Evolutionary conservation across 2,888 invertebrate species (phyloP).

Genomic region (Tinea trinotella): DNA sequence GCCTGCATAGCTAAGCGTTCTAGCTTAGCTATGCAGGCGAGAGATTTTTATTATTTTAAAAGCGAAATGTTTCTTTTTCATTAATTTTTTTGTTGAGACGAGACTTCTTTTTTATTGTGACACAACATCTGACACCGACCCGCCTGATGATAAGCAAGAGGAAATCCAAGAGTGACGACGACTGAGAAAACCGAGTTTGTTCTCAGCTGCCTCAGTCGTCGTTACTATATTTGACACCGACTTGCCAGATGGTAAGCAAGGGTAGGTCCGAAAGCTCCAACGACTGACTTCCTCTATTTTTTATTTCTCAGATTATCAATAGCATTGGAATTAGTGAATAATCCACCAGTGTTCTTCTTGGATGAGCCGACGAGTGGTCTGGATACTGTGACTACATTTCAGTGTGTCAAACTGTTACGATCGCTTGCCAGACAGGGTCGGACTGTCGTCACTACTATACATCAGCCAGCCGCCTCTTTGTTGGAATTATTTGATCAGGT

Average conservation of each 20-base stretch:
- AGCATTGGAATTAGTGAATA: conserved; percentile 86
- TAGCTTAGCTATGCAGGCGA: too few relatives aligned
- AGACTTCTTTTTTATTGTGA: too few relatives aligned
- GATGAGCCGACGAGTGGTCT: conserved; percentile 86
- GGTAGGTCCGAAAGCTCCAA: too few relatives aligned
- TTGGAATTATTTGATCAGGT: conserved; percentile 76
- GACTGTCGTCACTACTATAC: conserved; percentile 80
- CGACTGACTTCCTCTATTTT: too few relatives aligned
- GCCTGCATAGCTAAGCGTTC: too few relatives aligned
- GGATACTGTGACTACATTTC: conserved; percentile 76
- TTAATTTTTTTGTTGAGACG: not conserved
- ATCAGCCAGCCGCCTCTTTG: conserved; percentile 78
- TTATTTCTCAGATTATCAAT: conserved; percentile 74
- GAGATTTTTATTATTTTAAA: not conserved
- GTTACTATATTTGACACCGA: too few relatives aligned
- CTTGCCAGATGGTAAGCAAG: too few relatives aligned
- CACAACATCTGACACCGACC: too few relatives aligned
- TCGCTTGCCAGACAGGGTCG: conserved; percentile 75
- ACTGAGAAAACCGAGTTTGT: too few relatives aligned
- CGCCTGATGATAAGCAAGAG: too few relatives aligned
- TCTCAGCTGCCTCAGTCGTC: too few relatives aligned
- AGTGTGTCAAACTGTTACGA: conserved; percentile 72
- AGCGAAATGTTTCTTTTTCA: not conserved
- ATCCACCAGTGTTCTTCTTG: conserved; percentile 87
- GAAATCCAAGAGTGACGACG: too few relatives aligned